Evolutionary conservation across 2,113 vertebrate genomes (phyloP).

Genomic region (Heloderma charlesbogerti): DNA sequence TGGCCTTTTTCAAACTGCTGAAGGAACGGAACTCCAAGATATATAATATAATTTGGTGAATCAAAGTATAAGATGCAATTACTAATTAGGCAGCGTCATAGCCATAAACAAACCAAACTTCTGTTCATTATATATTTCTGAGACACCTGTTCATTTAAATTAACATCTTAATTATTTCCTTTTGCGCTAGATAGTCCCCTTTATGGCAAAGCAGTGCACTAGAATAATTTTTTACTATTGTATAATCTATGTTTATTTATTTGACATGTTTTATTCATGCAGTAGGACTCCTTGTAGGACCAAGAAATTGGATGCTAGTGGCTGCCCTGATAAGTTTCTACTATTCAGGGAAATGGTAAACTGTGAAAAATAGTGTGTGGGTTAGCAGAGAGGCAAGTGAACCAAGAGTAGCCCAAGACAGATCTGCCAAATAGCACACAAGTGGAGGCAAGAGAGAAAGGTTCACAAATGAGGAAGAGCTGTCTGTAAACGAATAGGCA

Average conservation of each 20-base stretch:
- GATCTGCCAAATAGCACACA: neutral
- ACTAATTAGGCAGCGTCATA: neutral
- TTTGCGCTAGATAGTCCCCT: neutral
- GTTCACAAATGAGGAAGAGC: neutral
- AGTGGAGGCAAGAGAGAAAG: neutral
- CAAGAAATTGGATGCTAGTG: neutral
- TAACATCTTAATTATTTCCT: neutral
- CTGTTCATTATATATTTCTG: slow-evolving; percentile 22
- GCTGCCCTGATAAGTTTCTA: neutral
- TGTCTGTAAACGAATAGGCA: neutral
- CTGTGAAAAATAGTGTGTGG: neutral
- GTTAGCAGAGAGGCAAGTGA: neutral
- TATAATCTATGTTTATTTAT: neutral
- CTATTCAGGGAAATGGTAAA: neutral
- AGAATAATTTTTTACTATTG: neutral
- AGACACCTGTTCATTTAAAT: neutral
- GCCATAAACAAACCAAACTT: neutral
- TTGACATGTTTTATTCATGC: neutral
- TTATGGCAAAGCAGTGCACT: neutral
- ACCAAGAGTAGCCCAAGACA: neutral
- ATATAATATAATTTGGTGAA: neutral
- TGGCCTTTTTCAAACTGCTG: neutral
- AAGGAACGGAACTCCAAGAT: neutral
- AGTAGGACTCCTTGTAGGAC: too few relatives aligned
- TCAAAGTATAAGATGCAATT: neutral